Percentiles rank a stretch among this genome's conserved stretches.
Evolutionary conservation across 1,140 invertebrate genomes (phyloP).

Genomic region (Microplitis demolitor): DNA sequence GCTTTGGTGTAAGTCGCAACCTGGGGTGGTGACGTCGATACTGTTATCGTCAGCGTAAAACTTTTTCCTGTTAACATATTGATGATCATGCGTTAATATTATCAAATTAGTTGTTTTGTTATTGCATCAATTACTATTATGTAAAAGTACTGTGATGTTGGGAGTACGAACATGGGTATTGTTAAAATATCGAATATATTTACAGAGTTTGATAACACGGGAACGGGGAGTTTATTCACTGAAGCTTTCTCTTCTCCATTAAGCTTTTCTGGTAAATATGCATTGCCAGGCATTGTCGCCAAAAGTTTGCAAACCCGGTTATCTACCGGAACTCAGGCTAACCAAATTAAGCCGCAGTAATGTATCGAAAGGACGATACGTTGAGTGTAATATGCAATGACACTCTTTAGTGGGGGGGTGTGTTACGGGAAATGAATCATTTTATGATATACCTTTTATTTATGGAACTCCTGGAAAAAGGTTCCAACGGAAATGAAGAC

Average conservation of each 20-base stretch:
- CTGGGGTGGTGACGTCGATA: slow-evolving; percentile 90
- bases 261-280: slow-evolving; percentile 20
- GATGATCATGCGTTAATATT: neutral
- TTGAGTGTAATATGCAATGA: slow-evolving; percentile 23
- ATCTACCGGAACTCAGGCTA: slow-evolving; percentile 42
- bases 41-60: slow-evolving; percentile 95
- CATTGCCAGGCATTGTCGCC: slow-evolving; percentile 16
- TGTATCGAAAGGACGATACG: slow-evolving; percentile 39
- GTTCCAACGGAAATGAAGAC: too few species aligned
- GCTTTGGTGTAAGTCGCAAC: slow-evolving; percentile 97
- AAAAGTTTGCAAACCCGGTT: slow-evolving; percentile 48
- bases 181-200: neutral
- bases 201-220: neutral
- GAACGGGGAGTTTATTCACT: neutral
- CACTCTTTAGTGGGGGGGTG: slow-evolving; percentile 26
- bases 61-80: slow-evolving; percentile 85
- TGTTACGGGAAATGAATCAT: neutral
- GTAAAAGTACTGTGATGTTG: too few species aligned
- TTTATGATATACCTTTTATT: too few species aligned
- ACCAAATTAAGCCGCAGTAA: slow-evolving; percentile 50
- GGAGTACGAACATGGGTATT: neutral
- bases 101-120: neutral
- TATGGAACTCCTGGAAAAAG: too few species aligned
- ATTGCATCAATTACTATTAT: too few species aligned
- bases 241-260: slow-evolving; percentile 15